Evolutionary conservation across 2,797 vertebrate species (phyloP).

Genomic region (Acridotheres tristis): DNA sequence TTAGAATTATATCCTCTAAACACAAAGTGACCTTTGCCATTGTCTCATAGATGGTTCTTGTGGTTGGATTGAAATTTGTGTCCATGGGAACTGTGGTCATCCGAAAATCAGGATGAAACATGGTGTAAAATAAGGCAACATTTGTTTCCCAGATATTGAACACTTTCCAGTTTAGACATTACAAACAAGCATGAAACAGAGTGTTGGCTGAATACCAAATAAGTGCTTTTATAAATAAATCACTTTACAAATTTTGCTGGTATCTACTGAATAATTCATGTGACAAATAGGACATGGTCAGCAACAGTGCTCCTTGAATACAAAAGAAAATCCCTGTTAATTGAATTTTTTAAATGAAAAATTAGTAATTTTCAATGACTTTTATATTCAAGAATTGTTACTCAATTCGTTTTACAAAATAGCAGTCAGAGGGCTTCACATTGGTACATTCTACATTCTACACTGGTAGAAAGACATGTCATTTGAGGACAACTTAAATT

Average conservation of each 20-base stretch:
- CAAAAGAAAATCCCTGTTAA: neutral
- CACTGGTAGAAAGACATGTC: neutral
- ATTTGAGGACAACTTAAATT: neutral
- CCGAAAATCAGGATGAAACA: neutral
- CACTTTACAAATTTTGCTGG: neutral
- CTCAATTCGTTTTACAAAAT: neutral
- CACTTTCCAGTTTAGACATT: neutral
- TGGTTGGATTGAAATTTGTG: neutral
- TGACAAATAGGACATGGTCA: neutral
- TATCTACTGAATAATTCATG: constrained; percentile 11
- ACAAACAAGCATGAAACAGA: neutral
- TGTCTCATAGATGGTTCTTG: neutral
- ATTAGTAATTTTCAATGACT: neutral
- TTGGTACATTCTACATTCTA: no score
- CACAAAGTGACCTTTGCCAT: neutral
- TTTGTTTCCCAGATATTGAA: neutral
- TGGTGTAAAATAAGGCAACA: neutral
- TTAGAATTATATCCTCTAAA: neutral
- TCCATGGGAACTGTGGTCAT: neutral
- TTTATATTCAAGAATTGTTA: neutral
- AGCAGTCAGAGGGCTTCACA: neutral
- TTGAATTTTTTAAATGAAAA: neutral
- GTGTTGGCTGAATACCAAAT: constrained; percentile 14
- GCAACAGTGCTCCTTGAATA: neutral
- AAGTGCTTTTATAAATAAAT: constrained; percentile 30